Evolutionary conservation across 2,797 vertebrate genomes (phyloP), one percentile per base, ranked within the genome.

Genomic region (Jordanella pulchra): DNA sequence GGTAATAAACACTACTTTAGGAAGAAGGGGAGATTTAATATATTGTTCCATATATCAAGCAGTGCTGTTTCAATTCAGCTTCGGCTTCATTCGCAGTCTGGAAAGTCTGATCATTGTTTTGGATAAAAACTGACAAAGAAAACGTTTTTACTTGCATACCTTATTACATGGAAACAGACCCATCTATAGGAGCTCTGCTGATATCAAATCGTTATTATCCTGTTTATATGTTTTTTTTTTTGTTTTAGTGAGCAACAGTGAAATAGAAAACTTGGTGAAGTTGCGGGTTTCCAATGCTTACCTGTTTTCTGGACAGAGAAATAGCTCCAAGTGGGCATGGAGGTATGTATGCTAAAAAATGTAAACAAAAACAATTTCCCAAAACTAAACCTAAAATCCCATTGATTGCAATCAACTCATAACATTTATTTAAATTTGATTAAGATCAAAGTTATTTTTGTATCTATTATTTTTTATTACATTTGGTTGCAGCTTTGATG

Each of bases 291-390:
- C 92, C 27, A 95, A 95, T 69, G 82, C 83, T 12, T 55, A 55
- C 32, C 90, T 94, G 27, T 95, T 95, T 77, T 92, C 91, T 69
- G 93, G 93, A 47, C 90, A 72, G 75, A 93, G 88, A 82, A 93
- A 94, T 51, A 83, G 89, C 7, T 89, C 92, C 4, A 90, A 87
- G 78, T 75, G 86, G 73, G 93, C 87, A 50, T 94, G 93, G 92
- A 93, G 93, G 94, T 95, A 89, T 56, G 44, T 27, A 28, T 53
- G n/a, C 5, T 17, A 30, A 4, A 3, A 7, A 21, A 5, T 32
- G 6, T 67, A 3, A 28, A 2, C 27, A 18, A 7, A 30, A n/a
- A 7, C 30, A 32, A 50, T 6, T 30, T 14, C 28, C 21, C 15
- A 11, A 66, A 12, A 50, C 10, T 2, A 23, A 12, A 2, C 44